Percentiles rank a stretch among this genome's conserved stretches.
phyloP scores from a whole-genome alignment of 2,888 invertebrate species.

The Tolmerus cingulatus region DNA sequence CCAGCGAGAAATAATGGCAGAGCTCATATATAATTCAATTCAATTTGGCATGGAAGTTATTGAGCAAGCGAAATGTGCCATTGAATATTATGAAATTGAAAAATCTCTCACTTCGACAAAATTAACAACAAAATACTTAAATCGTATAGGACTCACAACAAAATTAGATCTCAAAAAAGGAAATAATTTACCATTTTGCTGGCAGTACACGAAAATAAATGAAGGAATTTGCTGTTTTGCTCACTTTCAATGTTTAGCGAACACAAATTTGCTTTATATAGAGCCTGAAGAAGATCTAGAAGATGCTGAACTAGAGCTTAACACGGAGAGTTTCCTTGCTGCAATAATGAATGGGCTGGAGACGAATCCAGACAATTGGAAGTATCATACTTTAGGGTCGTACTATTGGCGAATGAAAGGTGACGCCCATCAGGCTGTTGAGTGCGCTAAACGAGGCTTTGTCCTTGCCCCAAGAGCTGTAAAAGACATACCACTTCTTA shows the following conservation, averaged over 20 bases:
- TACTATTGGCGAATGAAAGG: slow-evolving; percentile 62
- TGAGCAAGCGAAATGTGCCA: slow-evolving; percentile 59
- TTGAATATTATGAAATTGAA: slow-evolving; percentile 57
- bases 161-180: slow-evolving; percentile 51
- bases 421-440: slow-evolving; percentile 58
- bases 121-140: slow-evolving; percentile 57
- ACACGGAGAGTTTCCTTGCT: slow-evolving; percentile 45
- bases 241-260: slow-evolving; percentile 56
- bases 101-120: slow-evolving; percentile 56
- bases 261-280: slow-evolving; percentile 53
- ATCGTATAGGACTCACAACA: slow-evolving; percentile 56
- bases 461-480: slow-evolving; percentile 57
- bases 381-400: slow-evolving; percentile 59
- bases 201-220: slow-evolving; percentile 35
- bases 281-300: slow-evolving; percentile 56
- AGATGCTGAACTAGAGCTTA: slow-evolving; percentile 52
- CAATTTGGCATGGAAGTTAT: slow-evolving; percentile 59
- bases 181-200: slow-evolving; percentile 36
- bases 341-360: slow-evolving; percentile 53
- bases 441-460: slow-evolving; percentile 58
- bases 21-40: slow-evolving; percentile 59
- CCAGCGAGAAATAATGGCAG: slow-evolving; percentile 58
- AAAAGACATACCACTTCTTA: slow-evolving; percentile 58
- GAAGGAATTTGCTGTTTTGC: slow-evolving; percentile 56
- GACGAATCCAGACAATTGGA: slow-evolving; percentile 58